phyloP scores from a whole-genome alignment of 2,888 invertebrate genomes.

The Lycocerus yunnanus region DNA sequence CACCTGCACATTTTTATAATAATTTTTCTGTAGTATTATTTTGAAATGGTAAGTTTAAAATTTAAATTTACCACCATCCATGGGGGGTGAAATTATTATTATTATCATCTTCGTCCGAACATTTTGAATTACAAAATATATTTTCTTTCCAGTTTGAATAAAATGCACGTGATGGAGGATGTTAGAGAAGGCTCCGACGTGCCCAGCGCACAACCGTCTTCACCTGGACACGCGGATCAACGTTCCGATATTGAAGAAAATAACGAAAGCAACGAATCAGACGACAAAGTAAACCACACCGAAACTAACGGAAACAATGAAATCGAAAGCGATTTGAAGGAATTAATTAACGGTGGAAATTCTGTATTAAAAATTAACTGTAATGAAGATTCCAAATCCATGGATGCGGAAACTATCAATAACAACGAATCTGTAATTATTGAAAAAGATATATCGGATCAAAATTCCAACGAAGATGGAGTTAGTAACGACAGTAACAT shows the following conservation, averaged over 20 bases:
- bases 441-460: conserved; percentile 9
- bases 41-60: neutral
- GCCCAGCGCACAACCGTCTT: conserved; percentile 48
- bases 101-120: neutral
- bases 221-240: conserved; percentile 54
- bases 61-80: neutral
- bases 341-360: conserved; percentile 30
- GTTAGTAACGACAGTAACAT: conserved; percentile 35
- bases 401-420: conserved; percentile 24
- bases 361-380: conserved; percentile 13
- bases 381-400: conserved; percentile 15
- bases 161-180: conserved; percentile 65
- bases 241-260: conserved; percentile 37
- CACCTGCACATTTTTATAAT: conserved; percentile 6
- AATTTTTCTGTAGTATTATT: neutral
- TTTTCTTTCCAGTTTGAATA: conserved; percentile 60
- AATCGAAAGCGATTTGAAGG: conserved; percentile 22
- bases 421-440: conserved; percentile 7
- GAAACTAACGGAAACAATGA: conserved; percentile 29
- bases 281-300: conserved; percentile 15
- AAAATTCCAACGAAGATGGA: conserved; percentile 25
- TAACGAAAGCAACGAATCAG: conserved; percentile 25
- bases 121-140: neutral
- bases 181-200: conserved; percentile 55
- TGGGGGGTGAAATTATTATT: neutral